Conservation (phyloP, 37 sponge, comb jelly and placozoan genomes). For the Eunapius fragilis region DNA sequence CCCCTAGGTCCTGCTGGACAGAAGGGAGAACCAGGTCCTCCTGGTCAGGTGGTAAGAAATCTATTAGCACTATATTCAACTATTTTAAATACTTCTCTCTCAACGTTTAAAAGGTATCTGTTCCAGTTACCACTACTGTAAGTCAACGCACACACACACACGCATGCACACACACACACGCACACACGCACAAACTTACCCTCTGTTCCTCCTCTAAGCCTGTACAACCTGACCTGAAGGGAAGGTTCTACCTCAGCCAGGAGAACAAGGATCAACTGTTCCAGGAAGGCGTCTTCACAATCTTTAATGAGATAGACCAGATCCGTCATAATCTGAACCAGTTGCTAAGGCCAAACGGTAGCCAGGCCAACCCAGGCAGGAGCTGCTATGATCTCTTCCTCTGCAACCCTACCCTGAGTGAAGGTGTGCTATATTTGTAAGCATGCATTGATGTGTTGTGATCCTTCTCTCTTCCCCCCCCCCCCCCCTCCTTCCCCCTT, state of each 20-base stretch:
- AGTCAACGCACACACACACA: background rate
- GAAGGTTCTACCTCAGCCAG: constrained; percentile 58
- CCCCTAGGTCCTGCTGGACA: constrained; percentile 23
- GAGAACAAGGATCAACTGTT: constrained; percentile 52
- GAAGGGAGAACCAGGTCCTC: constrained; percentile 60
- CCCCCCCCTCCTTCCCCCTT: background rate
- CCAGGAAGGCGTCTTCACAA: constrained; percentile 70
- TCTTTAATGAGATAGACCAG: constrained; percentile 52
- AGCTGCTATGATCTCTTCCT: constrained; percentile 78
- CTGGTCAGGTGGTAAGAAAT: constrained; percentile 45
- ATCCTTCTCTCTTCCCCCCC: no score
- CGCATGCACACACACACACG: background rate
- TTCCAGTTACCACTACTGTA: background rate
- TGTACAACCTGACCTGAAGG: constrained; percentile 6
- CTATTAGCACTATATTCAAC: background rate
- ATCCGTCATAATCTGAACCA: constrained; percentile 27
- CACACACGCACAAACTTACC: no score
- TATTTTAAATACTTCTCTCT: background rate
- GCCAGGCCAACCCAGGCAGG: constrained; percentile 52
- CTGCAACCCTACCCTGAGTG: constrained; percentile 54
- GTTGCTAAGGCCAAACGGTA: constrained; percentile 67
- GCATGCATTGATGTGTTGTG: no score
- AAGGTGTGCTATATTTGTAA: constrained; percentile 24
- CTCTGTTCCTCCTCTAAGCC: background rate
- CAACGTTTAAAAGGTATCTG: background rate